Evolutionary conservation across 2,113 vertebrate genomes (phyloP), one percentile per base, ranked within the genome.

Genomic region (Numida meleagris): DNA sequence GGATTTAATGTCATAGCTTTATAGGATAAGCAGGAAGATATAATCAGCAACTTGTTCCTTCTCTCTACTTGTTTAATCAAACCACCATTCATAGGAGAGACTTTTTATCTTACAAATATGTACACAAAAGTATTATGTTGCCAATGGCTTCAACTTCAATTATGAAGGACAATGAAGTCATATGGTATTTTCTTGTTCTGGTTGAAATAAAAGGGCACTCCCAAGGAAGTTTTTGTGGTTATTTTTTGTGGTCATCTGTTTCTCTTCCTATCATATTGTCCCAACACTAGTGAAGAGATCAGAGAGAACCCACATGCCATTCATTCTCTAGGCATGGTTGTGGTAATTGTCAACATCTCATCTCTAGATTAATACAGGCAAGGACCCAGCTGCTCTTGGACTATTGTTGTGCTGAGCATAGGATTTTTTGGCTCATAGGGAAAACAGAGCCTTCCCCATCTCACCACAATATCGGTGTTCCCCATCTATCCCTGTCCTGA

Each of bases 381-480:
- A 73, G 9, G 45, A 62, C 48, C 36, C 75, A 88, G 62, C 34
- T 93, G 79, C 63, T 61, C 42, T 36, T 40, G 40, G 66, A 21
- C 11, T 36, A 4, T 6, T 78, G 81, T 51, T 48, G 18, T 71
- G 83, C 78, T 93, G 81, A 94, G 62, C 62, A 62, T 25, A 62
- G 55, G 36, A 34, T 80, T n/a, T n/a, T 0, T 38, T 34, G 1
- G 1, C 48, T 90, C 0, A 0, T 76, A 67, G 62, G 78, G 84
- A 95, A 90, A 91, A 79, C 48, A 94, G 89, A 89, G 79, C 43
- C 78, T 79, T 94, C 67, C 53, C 55, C 53, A 87, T 89, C 93
- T 94, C 62, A 85, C 94, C 95, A 76, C 84, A 80, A 1, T 13
- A 77, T 63, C 74, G 46, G 29, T 0, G 0, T 23, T 89, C 84